Evolutionary conservation across 2,888 invertebrate genomes (phyloP).

Genomic region (Drosophila picticornis): DNA sequence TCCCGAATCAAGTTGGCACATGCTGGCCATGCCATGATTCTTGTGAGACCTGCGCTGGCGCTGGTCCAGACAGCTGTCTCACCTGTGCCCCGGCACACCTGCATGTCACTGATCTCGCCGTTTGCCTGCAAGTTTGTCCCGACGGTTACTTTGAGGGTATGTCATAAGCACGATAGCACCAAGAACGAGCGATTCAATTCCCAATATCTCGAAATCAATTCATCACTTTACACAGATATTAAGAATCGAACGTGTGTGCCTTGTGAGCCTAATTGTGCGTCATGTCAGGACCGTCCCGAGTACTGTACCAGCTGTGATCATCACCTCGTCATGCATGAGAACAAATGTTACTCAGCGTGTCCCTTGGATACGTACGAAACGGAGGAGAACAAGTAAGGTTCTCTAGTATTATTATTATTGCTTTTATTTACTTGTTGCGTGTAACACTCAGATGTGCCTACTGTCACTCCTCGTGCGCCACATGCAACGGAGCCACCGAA

Average conservation of each 20-base stretch:
- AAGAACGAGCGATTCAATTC: not conserved
- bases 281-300: conserved; percentile 93
- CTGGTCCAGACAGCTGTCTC: conserved; percentile 94
- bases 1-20: conserved; percentile 91
- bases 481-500: conserved; percentile 91
- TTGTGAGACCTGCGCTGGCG: conserved; percentile 95
- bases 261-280: conserved; percentile 94
- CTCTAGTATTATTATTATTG: not conserved
- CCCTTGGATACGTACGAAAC: conserved; percentile 93
- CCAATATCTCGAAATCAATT: not conserved
- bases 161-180: conserved; percentile 40
- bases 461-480: conserved; percentile 92
- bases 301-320: conserved; percentile 95
- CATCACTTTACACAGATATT: conserved; percentile 85
- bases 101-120: conserved; percentile 92
- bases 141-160: conserved; percentile 95
- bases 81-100: conserved; percentile 94
- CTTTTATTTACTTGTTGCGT: not conserved
- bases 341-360: conserved; percentile 93
- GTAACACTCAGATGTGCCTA: conserved; percentile 88
- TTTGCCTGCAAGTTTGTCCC: conserved; percentile 95
- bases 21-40: conserved; percentile 96
- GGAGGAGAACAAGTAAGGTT: conserved; percentile 90
- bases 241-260: conserved; percentile 92
- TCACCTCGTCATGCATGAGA: conserved; percentile 92